Base-by-base conservation (phyloP, 2,888 invertebrate species). In the Gymnocheta viridis region DNA sequence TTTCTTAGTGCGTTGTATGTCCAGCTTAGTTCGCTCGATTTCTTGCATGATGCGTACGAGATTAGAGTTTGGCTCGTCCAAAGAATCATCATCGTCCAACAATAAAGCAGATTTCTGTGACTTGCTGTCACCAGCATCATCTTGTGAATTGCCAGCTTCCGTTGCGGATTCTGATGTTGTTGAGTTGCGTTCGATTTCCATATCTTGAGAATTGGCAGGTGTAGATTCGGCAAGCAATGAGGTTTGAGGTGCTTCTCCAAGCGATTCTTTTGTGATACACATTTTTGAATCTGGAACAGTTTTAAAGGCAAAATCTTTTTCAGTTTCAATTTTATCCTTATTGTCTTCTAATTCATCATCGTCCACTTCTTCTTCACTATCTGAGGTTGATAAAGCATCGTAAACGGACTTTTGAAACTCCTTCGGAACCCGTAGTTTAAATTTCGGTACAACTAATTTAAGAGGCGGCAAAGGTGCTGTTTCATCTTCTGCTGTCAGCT, bases 381-480 rank as follows among this genome's bases (percentile, higher is more conserved):
- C 92, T 0, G 90, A 89, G 6, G 91, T 91, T 24, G 91, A 91
- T 2, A 91, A 87, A 54, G 89, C 92, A n/a, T 91, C 91, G 83
- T 91, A 91, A 19, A 91, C 91, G 0, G 91, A 90, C 67, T 91
- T 91, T 64, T 92, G 92, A 85, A 94, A 93, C 88, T 94, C 94
- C 90, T 94, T 94, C 58, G 94, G 94, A 86, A 94, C 93, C 90
- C 95, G 94, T 27, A 95, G 92, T 86, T 95, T 95, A 73, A 95
- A 92, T 91, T 95, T 95, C 87, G 95, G 95, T 86, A 95, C 94
- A 91, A 91, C 88, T 32, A 91, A 86, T 69, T 82, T 86, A 14
- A 69, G n/a, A 12, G 76, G 47, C 4, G 70, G 54, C 80, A 74
- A 19, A 35, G 67, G 10, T 17, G 56, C 19, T 3, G n/a, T 24